Evolutionary conservation across 2,113 vertebrate genomes (phyloP).

Genomic region (Percopsis transmontana): DNA sequence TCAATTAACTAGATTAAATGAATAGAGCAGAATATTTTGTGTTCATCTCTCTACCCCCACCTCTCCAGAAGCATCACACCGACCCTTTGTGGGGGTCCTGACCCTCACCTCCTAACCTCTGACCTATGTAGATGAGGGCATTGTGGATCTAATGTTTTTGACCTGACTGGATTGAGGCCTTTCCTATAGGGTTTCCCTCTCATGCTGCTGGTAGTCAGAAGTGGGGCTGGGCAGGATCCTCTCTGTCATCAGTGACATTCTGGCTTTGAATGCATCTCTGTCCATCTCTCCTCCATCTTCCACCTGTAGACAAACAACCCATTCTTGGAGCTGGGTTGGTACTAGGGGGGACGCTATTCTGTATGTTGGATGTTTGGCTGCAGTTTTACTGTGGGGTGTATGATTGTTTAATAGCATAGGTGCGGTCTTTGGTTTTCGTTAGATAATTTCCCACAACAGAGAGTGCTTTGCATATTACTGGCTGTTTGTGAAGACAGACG

Average conservation of each 20-base stretch:
- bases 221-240: conserved; percentile 34
- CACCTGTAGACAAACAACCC: conserved; percentile 47
- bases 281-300: conserved; percentile 44
- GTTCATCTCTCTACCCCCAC: too few species aligned
- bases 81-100: too few species aligned
- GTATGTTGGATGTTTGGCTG: neutral
- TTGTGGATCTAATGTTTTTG: neutral
- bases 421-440: too few species aligned
- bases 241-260: conserved; percentile 42
- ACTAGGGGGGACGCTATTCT: conserved; percentile 1
- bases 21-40: too few species aligned
- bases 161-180: neutral
- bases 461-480: neutral
- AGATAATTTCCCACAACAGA: too few species aligned
- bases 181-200: neutral
- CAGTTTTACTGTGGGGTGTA: conserved; percentile 17
- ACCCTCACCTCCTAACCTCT: too few species aligned
- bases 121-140: too few species aligned
- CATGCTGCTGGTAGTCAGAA: neutral
- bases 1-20: too few species aligned
- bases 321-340: conserved; percentile 22
- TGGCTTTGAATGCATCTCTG: conserved; percentile 61
- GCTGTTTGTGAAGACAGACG: neutral
- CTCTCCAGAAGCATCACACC: too few species aligned
- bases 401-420: too few species aligned